These are phyloP conservation scores for Phalacrocorax aristotelis DNA, from an alignment of 2,113 vertebrate species.

Conservation along the genomic window DNA sequence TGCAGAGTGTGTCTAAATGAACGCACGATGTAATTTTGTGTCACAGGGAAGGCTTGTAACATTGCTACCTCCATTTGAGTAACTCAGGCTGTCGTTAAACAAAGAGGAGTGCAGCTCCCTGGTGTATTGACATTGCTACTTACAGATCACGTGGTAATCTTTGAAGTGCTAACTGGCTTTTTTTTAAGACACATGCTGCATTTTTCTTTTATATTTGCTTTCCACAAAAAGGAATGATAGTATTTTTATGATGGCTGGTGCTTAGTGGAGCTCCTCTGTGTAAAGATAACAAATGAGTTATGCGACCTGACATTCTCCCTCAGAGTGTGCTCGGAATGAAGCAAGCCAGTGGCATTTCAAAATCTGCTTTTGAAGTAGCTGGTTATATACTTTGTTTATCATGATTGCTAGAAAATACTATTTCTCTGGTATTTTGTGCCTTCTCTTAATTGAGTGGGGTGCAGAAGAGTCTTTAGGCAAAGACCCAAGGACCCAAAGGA, in stretches of 20 bases:
- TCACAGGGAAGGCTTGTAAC: background rate
- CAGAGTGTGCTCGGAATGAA: constrained; percentile 12
- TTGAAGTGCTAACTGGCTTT: constrained; percentile 37
- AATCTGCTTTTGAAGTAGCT: constrained; percentile 4
- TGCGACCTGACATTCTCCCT: constrained; percentile 34
- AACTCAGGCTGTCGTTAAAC: background rate
- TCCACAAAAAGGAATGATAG: background rate
- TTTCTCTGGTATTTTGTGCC: background rate
- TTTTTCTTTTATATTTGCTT: constrained; percentile 30
- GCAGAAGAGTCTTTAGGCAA: background rate
- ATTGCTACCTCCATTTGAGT: background rate
- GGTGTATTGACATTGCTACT: background rate
- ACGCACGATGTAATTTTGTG: background rate
- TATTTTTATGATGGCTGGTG: constrained; percentile 22
- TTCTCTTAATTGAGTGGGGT: background rate
- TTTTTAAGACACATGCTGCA: background rate
- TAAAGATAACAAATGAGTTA: constrained; percentile 46
- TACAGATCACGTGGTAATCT: background rate
- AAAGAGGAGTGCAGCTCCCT: background rate
- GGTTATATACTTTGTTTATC: background rate
- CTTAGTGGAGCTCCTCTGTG: constrained; percentile 2
- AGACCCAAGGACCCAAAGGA: background rate
- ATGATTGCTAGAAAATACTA: background rate
- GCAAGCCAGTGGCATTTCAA: constrained; percentile 44
- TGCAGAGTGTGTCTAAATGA: background rate